Base-by-base conservation (phyloP, 2,797 vertebrate genomes). In the Sebastes iracundus region DNA sequence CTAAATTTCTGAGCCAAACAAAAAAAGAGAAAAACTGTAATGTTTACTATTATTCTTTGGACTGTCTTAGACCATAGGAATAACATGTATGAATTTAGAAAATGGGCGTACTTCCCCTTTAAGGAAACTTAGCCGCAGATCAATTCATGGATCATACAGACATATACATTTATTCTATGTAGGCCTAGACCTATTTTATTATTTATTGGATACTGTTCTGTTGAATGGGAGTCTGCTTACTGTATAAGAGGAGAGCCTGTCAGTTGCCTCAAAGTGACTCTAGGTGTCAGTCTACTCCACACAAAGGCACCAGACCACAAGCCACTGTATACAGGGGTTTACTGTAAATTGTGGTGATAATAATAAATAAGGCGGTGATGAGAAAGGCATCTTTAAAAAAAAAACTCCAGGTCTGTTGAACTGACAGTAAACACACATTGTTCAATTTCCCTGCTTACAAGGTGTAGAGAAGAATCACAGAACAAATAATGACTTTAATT, bases 211-310 rank as follows among this genome's bases (percentile, higher is more conserved):
- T 25, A 9, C 13, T 5, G 32, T 11, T 23, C 28, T 32, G 32
- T 46, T 68, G 16, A 61, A 73, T 30, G 5, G 7, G 62, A 38
- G 23, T 20, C 2, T 30, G 53, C 5, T 64, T 13, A 10, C 11
- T 35, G 25, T 1, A 6, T 58, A n/a, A 52, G 22, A 33, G 0
- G 46, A 23, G 8, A 27, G 4, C 2, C 14, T 13, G 33, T 55
- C 16, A 55, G 38, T 73, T 70, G 13, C 3, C 20, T 10, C 2
- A 30, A 30, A 0, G 4, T 1, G 77, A 0, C 93, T 46, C 93
- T 93, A 94, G 95, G 83, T 80, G 94, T 87, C 92, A 85, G 74
- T 84, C 22, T 75, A 13, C 60, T 70, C 82, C 88, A 76, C 38
- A 52, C 10, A 42, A 61, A 78, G 8, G 3, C 25, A 5, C 8